These are phyloP conservation scores for Sula dactylatra DNA, from an alignment of 2,113 vertebrate species.

Conservation along the genomic window DNA sequence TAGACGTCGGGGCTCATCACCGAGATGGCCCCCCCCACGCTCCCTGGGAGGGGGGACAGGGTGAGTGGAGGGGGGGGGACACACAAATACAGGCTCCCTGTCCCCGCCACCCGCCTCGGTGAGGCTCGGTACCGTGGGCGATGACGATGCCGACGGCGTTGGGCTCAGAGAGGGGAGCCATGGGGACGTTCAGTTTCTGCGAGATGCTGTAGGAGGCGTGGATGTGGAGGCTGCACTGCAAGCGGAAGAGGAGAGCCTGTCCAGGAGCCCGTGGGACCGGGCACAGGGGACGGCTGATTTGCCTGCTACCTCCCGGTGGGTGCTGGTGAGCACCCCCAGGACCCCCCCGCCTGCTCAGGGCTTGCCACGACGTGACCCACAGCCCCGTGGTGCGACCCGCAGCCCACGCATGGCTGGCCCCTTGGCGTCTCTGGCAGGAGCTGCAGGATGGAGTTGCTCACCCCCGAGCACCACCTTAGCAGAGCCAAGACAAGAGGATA, in stretches of 20 bases:
- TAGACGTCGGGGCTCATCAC: conserved; percentile 87
- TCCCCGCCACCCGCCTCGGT: neutral
- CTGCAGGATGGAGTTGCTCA: neutral
- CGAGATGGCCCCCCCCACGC: conserved; percentile 86
- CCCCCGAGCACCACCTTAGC: neutral
- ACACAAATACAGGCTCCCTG: too few relatives aligned
- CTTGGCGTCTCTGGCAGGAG: neutral
- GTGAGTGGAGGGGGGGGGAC: neutral
- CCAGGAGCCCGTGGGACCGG: neutral
- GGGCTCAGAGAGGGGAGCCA: conserved; percentile 87
- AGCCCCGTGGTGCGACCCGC: neutral
- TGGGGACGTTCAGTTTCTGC: conserved; percentile 89
- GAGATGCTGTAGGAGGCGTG: conserved; percentile 91
- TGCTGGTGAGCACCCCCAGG: neutral
- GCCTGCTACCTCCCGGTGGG: rapidly evolving
- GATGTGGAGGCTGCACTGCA: conserved; percentile 93
- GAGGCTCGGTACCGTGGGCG: conserved; percentile 83
- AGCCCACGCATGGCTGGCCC: neutral
- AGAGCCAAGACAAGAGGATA: rapidly evolving
- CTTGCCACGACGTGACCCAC: neutral
- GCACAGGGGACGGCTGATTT: rapidly evolving
- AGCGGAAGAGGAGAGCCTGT: neutral
- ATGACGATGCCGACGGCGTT: conserved; percentile 90
- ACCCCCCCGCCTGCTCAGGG: neutral
- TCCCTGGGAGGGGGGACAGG: conserved; percentile 73